Evolutionary conservation across 2,113 vertebrate species (phyloP).

Genomic region (Globicephala melas): DNA sequence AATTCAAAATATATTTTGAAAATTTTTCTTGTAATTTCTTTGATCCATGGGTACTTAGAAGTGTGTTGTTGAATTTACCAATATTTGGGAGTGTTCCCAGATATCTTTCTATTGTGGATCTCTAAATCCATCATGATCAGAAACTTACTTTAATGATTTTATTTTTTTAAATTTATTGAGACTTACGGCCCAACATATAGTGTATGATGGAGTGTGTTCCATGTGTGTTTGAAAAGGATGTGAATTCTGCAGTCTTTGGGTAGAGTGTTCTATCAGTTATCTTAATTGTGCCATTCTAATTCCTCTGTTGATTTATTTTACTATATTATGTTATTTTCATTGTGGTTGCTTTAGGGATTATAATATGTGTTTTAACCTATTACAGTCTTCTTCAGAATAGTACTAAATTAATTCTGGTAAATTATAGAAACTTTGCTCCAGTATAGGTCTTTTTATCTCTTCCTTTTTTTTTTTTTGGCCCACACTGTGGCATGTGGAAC

Average conservation of each 20-base stretch:
- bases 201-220: background rate
- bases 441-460: background rate
- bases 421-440: background rate
- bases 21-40: background rate
- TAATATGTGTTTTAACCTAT: background rate
- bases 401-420: background rate
- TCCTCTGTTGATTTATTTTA: background rate
- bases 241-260: background rate
- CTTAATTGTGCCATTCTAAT: background rate
- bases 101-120: background rate
- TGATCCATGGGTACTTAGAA: background rate
- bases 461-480: too few relatives aligned
- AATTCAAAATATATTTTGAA: background rate
- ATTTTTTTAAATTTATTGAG: background rate
- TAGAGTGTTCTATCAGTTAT: background rate
- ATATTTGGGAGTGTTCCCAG: background rate
- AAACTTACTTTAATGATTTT: background rate
- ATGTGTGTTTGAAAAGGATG: background rate
- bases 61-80: background rate
- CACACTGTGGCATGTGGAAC: too few relatives aligned
- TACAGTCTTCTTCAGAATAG: background rate
- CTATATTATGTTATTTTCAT: background rate
- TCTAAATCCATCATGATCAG: background rate
- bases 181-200: background rate
- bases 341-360: background rate